Conservation (phyloP, 2,113 vertebrate species). For the Hucho hucho region DNA sequence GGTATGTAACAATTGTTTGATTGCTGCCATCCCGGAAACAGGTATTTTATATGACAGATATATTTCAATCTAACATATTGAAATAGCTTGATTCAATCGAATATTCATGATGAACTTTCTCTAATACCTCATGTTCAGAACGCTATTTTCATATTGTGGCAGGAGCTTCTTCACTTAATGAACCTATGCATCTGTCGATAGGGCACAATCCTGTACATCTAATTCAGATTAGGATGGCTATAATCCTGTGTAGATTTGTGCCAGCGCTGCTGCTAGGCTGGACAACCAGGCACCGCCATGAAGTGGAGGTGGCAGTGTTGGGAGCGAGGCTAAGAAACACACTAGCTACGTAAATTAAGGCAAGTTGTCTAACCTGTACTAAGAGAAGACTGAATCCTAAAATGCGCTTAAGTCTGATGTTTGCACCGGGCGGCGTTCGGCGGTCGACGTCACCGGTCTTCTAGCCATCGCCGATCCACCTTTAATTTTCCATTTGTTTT, state of each 20-base stretch:
- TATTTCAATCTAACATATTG: not conserved
- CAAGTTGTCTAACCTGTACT: too few species aligned
- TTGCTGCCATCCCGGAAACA: too few species aligned
- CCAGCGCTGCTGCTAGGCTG: slow-evolving; percentile 7
- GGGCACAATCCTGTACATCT: slow-evolving; percentile 36
- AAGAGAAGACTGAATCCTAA: too few species aligned
- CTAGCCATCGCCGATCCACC: too few species aligned
- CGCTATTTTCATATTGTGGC: slow-evolving; percentile 31
- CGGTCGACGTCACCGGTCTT: too few species aligned
- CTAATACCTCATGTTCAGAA: slow-evolving; percentile 46
- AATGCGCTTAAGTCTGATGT: too few species aligned
- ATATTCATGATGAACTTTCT: slow-evolving; percentile 47
- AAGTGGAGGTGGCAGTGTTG: not conserved
- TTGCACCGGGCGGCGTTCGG: too few species aligned
- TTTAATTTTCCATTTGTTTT: too few species aligned
- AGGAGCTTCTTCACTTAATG: slow-evolving; percentile 46
- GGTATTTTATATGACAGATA: too few species aligned
- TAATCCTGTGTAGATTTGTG: slow-evolving; percentile 53
- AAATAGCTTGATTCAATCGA: not conserved
- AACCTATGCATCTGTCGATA: slow-evolving; percentile 53
- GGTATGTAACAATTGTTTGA: too few species aligned
- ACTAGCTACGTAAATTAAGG: too few species aligned
- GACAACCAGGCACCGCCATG: not conserved
- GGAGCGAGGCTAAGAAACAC: not conserved
- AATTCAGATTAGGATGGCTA: slow-evolving; percentile 40